Evolutionary conservation across 2,888 invertebrate species (phyloP).

Genomic region (Meiosimyza platycephala): DNA sequence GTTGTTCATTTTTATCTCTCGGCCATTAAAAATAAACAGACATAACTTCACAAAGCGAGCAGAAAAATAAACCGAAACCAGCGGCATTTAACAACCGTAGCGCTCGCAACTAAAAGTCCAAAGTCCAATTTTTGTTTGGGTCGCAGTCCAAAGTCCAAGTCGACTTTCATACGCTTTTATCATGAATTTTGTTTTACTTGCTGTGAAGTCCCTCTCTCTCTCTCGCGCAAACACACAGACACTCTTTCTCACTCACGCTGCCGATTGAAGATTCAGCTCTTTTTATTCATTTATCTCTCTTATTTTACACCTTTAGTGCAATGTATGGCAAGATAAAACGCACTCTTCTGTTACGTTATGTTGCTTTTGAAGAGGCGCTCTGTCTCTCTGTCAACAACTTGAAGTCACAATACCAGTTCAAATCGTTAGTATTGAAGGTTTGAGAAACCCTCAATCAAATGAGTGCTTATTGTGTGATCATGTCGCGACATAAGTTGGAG

Average conservation of each 20-base stretch:
- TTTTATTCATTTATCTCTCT: neutral
- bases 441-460: no score
- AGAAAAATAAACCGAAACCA: conserved; percentile 25
- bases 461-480: no score
- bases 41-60: conserved; percentile 30
- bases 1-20: neutral
- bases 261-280: conserved; percentile 19
- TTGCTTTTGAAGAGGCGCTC: no score
- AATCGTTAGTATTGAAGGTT: no score
- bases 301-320: no score
- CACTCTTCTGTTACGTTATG: no score
- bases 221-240: neutral
- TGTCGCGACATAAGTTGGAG: no score
- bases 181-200: conserved; percentile 41
- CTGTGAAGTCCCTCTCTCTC: neutral
- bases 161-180: conserved; percentile 49
- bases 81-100: conserved; percentile 37
- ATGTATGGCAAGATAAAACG: no score
- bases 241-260: conserved; percentile 25
- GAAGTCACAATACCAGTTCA: no score
- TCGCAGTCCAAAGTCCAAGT: conserved; percentile 64
- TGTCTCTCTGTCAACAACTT: no score
- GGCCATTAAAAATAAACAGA: conserved; percentile 31
- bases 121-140: conserved; percentile 61
- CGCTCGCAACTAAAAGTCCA: conserved; percentile 50